These are phyloP conservation scores for Eufriesea mexicana DNA, from an alignment of 1,140 invertebrate genomes.

Conservation along the genomic window DNA sequence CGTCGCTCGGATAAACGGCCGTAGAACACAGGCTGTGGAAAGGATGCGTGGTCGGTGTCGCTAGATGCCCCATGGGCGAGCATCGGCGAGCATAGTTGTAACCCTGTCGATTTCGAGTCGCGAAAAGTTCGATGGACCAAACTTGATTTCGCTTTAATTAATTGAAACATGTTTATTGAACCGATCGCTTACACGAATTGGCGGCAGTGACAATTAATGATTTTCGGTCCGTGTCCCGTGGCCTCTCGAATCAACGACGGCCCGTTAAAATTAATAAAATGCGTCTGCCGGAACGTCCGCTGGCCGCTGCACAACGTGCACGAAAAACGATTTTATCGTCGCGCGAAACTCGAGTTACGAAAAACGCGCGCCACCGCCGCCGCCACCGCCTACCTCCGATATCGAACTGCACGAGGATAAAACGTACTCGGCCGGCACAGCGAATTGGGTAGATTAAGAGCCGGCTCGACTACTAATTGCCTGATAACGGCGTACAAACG, in stretches of 20 bases:
- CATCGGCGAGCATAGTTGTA: not conserved
- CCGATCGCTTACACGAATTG: slow-evolving; percentile 50
- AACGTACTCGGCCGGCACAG: not conserved
- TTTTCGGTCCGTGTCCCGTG: slow-evolving; percentile 31
- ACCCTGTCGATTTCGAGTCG: slow-evolving; percentile 22
- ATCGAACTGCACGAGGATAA: not conserved
- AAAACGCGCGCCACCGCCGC: not conserved
- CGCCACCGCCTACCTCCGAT: not conserved
- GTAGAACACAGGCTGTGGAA: not conserved
- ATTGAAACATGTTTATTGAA: slow-evolving; percentile 52
- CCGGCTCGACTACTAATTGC: slow-evolving; percentile 6
- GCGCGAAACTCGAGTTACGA: not conserved
- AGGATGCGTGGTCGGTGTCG: not conserved
- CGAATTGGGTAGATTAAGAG: slow-evolving; percentile 31
- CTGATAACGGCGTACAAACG: slow-evolving; percentile 29
- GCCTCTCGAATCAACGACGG: slow-evolving; percentile 35
- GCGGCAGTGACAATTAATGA: slow-evolving; percentile 35
- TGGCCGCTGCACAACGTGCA: not conserved
- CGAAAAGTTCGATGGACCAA: slow-evolving; percentile 38
- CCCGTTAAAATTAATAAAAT: slow-evolving; percentile 38
- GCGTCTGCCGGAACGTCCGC: not conserved
- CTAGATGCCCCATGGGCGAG: not conserved
- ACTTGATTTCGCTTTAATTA: slow-evolving; percentile 52
- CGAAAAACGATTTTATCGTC: not conserved
- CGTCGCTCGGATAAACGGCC: slow-evolving; percentile 9